Evolutionary conservation across 2,888 invertebrate genomes (phyloP), one percentile per base, ranked within the genome.

Genomic region (Oscheius onirici): DNA sequence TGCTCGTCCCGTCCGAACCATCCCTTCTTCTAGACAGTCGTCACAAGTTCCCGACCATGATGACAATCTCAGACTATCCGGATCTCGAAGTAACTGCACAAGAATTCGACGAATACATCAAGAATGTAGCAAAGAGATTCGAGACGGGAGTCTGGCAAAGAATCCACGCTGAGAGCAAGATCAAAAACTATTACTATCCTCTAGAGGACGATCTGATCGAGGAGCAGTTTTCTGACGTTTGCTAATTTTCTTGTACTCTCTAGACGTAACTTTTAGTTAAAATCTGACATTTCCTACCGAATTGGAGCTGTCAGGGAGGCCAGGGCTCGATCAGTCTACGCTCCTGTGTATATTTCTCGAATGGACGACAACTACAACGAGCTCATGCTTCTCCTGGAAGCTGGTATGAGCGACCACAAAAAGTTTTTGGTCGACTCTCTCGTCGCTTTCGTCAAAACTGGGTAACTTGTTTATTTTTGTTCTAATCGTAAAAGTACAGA

Each of bases 181-280:
- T 46, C 46, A 46, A 46, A 46, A 46, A 46, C 20, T 46, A 34
- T 34, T 63, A 63, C 46, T 49, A 49, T 46, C 63, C 63, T n/a
- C 17, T 26, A 28, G 63, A 63, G 20, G 46, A 26, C 13, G 63
- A 63, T 8, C 49, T 63, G 10, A 46, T 63, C 1, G 63, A 49
- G 26, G 63, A 63, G 20, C 49, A 63, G 46, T 63, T 49, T 24
- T 24, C 49, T 28, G 49, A 63, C 26, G 46, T 46, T 28, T 61
- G 46, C 13, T 46, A 5, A 5, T 13, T 13, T 46, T 15, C 20
- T 13, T 13, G 13, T 46, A 5, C 13, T 15, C 13, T 15, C n/a
- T 20, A 10, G 13, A 5, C 5, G 46, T 46, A 13, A 20, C n/a
- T 20, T 58, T 26, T 49, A 63, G 63, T 20, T 63, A 46, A 63